Percentiles rank a stretch among this genome's conserved stretches.
Conservation (phyloP, 2,888 invertebrate species). For the Lampropteryx suffumata region DNA sequence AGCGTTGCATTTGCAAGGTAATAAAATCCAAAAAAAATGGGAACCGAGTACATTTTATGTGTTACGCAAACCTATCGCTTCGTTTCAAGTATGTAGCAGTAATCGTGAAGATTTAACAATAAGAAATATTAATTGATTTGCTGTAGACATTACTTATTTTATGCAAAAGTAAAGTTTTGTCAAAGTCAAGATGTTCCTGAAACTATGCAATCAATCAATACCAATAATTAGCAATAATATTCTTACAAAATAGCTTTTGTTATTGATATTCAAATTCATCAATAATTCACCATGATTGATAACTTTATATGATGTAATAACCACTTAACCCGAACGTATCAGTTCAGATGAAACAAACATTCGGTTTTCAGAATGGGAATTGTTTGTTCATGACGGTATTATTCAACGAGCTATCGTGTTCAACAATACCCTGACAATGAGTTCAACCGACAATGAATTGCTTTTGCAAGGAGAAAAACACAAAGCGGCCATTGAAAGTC, state of each 20-base stretch:
- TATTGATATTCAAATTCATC: neutral
- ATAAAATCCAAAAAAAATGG: no score
- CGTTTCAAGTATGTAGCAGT: no score
- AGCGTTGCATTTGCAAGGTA: no score
- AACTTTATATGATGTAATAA: neutral
- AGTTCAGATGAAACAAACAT: constrained; percentile 14
- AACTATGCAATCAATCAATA: no score
- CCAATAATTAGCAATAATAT: no score
- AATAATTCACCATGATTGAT: neutral
- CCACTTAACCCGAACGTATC: constrained; percentile 4
- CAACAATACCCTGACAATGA: constrained; percentile 23
- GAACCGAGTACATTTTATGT: no score
- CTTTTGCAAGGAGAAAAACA: constrained; percentile 15
- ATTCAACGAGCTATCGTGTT: constrained; percentile 14
- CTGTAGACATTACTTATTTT: no score
- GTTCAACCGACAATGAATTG: constrained; percentile 11
- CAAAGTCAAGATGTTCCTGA: no score
- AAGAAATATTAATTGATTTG: no score
- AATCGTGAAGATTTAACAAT: no score
- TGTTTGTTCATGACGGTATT: constrained; percentile 9
- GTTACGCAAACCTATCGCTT: no score
- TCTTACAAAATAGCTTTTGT: neutral
- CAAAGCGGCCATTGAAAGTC: constrained; percentile 9
- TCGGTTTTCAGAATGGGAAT: constrained; percentile 9
- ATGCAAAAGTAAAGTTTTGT: no score